Conservation (phyloP, 2,888 invertebrate species). For the Nematopogon swammerdamellus region DNA sequence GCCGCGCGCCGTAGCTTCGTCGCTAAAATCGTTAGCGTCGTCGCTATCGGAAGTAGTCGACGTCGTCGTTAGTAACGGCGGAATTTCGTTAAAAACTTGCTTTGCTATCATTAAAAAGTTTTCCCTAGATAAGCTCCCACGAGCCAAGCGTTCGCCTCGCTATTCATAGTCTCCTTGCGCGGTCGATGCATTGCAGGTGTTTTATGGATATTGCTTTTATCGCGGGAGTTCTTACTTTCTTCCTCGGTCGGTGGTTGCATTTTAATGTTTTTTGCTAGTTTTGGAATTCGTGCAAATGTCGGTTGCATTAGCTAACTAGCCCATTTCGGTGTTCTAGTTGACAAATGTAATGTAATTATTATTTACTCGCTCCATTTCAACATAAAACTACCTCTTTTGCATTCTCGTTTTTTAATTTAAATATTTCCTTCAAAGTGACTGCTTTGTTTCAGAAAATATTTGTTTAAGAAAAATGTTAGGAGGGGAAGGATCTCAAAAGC, state of each 20-base stretch:
- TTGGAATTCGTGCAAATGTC: too few relatives aligned
- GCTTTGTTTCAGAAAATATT: too few relatives aligned
- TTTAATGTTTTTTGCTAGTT: too few relatives aligned
- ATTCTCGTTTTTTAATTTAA: neutral
- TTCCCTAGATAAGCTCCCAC: slow-evolving; percentile 32
- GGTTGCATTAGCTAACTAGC: too few relatives aligned
- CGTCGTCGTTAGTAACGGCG: slow-evolving; percentile 23
- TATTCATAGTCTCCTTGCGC: neutral
- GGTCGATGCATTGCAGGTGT: neutral
- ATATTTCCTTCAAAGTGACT: neutral
- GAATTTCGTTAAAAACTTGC: slow-evolving; percentile 50
- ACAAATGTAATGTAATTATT: too few relatives aligned
- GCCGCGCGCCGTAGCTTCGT: neutral
- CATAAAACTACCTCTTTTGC: too few relatives aligned
- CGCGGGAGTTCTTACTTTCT: neutral
- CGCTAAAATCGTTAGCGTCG: slow-evolving; percentile 6
- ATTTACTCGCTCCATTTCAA: too few relatives aligned
- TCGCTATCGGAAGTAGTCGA: slow-evolving; percentile 8
- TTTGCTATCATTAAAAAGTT: slow-evolving; percentile 50
- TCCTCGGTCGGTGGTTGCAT: too few relatives aligned
- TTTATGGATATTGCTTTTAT: neutral
- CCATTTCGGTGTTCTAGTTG: too few relatives aligned
- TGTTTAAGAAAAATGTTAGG: too few relatives aligned
- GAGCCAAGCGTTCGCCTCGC: slow-evolving; percentile 18
- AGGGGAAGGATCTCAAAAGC: too few relatives aligned